Conservation (phyloP, 2,797 vertebrate species). For the Eulemur rubriventer region DNA sequence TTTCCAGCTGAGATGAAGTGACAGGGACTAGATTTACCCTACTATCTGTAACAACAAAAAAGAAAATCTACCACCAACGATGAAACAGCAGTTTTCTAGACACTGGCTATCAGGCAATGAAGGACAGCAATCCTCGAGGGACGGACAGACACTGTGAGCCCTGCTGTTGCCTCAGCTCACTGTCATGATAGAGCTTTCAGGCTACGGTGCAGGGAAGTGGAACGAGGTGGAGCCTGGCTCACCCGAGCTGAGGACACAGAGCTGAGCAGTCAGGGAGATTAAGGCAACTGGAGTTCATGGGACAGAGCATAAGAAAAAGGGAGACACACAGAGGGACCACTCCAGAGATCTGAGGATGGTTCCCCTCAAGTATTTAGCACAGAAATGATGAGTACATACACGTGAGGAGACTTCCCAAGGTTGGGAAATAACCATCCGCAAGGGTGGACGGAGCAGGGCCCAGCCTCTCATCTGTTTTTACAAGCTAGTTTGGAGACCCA, state of each 20-base stretch:
- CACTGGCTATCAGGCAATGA: background rate
- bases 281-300: background rate
- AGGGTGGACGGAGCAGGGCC: background rate
- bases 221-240: background rate
- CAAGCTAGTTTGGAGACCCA: background rate
- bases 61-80: too few relatives aligned
- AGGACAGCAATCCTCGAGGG: background rate
- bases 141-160: background rate
- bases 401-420: background rate
- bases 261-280: background rate
- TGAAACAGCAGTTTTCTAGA: background rate
- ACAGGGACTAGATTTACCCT: background rate
- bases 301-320: background rate
- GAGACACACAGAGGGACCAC: background rate
- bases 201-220: background rate
- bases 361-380: background rate
- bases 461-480: background rate
- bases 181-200: background rate
- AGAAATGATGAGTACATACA: background rate
- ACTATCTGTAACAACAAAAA: background rate
- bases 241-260: background rate
- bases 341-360: background rate
- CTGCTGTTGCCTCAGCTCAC: background rate
- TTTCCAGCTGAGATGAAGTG: background rate
- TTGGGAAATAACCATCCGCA: background rate